These are phyloP conservation scores for Chromoteleia sp. DNA, from an alignment of 2,888 invertebrate genomes.

Conservation along the genomic window DNA sequence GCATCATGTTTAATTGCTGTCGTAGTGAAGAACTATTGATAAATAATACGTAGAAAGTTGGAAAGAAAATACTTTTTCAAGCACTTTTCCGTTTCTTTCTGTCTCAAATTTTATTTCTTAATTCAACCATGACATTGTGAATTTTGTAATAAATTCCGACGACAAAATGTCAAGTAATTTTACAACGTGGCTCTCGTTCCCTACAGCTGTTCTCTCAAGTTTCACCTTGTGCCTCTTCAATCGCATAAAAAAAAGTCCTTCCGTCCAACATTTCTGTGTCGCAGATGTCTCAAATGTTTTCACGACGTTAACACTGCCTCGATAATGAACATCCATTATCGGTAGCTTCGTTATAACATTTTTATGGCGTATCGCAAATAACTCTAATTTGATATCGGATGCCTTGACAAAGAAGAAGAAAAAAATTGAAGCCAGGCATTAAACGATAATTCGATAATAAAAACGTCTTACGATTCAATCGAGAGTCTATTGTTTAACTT, in stretches of 20 bases:
- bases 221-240: conserved; percentile 48
- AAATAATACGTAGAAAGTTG: no score
- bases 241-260: conserved; percentile 34
- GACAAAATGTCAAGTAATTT: conserved; percentile 21
- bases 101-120: neutral
- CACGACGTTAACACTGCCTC: neutral
- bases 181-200: neutral
- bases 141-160: conserved; percentile 16
- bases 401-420: neutral
- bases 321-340: conserved; percentile 28
- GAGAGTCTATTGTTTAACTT: conserved; percentile 25
- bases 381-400: conserved; percentile 7
- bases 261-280: conserved; percentile 27
- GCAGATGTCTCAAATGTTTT: conserved; percentile 39
- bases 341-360: conserved; percentile 4
- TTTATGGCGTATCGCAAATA: conserved; percentile 7
- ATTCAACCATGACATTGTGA: conserved; percentile 16
- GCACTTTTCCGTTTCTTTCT: no score
- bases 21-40: no score
- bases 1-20: no score
- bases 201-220: conserved; percentile 36
- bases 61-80: no score
- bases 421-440: neutral
- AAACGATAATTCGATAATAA: conserved; percentile 4
- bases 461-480: conserved; percentile 14